Evolutionary conservation across 1,140 invertebrate genomes (phyloP).

Genomic region (Philopotamus ludificatus): DNA sequence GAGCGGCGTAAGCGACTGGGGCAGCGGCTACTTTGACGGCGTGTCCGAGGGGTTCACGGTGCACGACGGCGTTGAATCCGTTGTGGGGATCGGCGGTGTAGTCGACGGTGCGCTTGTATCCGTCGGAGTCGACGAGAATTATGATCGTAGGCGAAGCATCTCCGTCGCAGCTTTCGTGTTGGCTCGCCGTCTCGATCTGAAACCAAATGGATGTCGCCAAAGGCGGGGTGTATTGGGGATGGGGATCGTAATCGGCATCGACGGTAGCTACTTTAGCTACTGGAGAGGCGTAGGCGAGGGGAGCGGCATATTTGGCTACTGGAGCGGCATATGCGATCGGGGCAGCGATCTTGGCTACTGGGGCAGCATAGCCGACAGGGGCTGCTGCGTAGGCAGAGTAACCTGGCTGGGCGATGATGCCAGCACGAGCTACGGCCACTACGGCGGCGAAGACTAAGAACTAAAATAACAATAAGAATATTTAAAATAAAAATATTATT

Average conservation of each 20-base stretch:
- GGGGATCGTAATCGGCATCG: conserved; percentile 55
- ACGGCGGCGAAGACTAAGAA: conserved; percentile 51
- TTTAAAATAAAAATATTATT: neutral
- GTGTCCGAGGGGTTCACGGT: conserved; percentile 45
- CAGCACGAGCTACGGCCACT: conserved; percentile 52
- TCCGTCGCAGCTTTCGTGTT: conserved; percentile 58
- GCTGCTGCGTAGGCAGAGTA: conserved; percentile 34
- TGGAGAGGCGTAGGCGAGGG: conserved; percentile 37
- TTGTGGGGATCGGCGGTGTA: conserved; percentile 60
- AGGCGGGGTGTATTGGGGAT: conserved; percentile 60
- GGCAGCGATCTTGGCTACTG: conserved; percentile 36
- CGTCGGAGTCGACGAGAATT: conserved; percentile 59
- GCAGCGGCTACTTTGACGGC: conserved; percentile 44
- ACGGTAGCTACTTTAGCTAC: conserved; percentile 42
- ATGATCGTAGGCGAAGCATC: conserved; percentile 59
- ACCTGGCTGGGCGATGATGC: conserved; percentile 44
- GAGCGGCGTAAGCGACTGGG: conserved; percentile 44
- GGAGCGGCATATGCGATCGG: conserved; percentile 38
- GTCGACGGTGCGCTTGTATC: conserved; percentile 58
- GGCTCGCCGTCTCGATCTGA: conserved; percentile 62
- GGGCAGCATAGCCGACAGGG: conserved; percentile 27
- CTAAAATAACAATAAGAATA: too few relatives aligned
- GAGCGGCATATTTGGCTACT: conserved; percentile 44
- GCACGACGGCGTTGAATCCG: conserved; percentile 54
- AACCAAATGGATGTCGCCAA: conserved; percentile 59